Evolutionary conservation across 2,113 vertebrate genomes (phyloP).

Genomic region (Pomatorhinus ruficollis): DNA sequence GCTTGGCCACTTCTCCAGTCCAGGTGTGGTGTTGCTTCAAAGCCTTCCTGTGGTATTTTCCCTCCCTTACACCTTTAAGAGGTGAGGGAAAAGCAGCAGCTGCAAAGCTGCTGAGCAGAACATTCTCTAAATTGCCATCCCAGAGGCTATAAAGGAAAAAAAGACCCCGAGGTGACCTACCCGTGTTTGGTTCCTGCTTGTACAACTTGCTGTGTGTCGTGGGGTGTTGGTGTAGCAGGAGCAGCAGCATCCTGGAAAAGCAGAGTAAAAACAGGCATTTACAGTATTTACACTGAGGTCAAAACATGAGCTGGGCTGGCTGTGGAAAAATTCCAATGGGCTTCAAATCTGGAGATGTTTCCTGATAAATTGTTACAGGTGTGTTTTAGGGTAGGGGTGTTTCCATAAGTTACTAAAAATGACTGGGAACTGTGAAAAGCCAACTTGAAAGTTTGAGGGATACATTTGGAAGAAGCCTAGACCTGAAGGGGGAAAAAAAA

Average conservation of each 20-base stretch:
- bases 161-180: neutral
- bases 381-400: neutral
- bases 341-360: neutral
- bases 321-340: neutral
- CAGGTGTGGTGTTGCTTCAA: accelerated
- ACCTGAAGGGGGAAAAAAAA: accelerated
- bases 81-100: neutral
- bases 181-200: neutral
- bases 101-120: constrained; percentile 6
- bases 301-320: neutral
- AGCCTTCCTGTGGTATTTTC: neutral
- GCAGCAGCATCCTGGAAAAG: neutral
- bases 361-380: neutral
- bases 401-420: neutral
- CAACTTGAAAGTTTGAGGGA: neutral
- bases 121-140: neutral
- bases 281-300: neutral
- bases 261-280: neutral
- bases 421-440: neutral
- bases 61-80: neutral
- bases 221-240: neutral
- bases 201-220: neutral
- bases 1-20: neutral
- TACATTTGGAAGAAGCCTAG: neutral
- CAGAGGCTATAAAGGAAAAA: neutral